phyloP scores from a whole-genome alignment of 1,140 invertebrate genomes.

The Cryptotermes secundus region DNA sequence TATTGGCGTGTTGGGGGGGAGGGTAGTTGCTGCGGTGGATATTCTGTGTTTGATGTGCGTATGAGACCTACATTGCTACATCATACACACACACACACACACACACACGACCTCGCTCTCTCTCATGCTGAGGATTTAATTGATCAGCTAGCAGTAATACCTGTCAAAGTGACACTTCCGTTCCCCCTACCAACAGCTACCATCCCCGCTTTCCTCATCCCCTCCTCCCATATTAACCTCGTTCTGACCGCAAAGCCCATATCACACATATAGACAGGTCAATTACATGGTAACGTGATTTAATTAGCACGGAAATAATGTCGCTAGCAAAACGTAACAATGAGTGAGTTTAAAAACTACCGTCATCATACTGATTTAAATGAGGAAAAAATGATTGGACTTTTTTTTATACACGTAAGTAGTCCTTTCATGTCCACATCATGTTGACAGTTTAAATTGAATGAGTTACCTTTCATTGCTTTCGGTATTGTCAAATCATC shows the following conservation, averaged over 20 bases:
- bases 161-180: slow-evolving; percentile 17
- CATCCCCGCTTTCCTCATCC: background rate
- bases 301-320: slow-evolving; percentile 4
- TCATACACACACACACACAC: slow-evolving; percentile 14
- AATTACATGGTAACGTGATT: slow-evolving; percentile 9
- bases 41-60: slow-evolving; percentile 16
- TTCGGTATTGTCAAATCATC: background rate
- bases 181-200: background rate
- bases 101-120: background rate
- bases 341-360: background rate
- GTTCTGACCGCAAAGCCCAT: slow-evolving; percentile 5
- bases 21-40: background rate
- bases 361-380: background rate
- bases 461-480: background rate
- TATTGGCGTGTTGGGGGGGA: background rate
- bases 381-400: slow-evolving; percentile 13
- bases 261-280: slow-evolving; percentile 19
- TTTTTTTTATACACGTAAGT: background rate
- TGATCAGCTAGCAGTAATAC: slow-evolving; percentile 19
- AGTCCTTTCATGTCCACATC: background rate
- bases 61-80: slow-evolving; percentile 3
- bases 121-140: slow-evolving; percentile 1
- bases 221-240: background rate
- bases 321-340: background rate
- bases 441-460: slow-evolving; percentile 14